Conservation (phyloP, 2,888 invertebrate species). For the Strigamia crassipes region DNA sequence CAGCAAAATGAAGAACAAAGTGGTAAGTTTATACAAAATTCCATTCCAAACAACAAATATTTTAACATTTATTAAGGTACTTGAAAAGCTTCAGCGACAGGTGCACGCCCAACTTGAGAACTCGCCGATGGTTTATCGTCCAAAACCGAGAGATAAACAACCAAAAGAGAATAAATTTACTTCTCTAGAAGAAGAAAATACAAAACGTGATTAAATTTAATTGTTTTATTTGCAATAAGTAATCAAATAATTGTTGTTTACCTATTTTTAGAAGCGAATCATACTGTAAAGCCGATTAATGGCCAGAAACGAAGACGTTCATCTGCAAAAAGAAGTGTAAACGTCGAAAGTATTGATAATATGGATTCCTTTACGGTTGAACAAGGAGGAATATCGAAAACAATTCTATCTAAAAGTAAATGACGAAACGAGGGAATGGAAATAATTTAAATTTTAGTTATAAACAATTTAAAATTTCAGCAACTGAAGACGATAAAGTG, state of each 20-base stretch:
- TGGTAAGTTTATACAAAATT: neutral
- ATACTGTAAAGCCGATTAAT: neutral
- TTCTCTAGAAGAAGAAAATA: neutral
- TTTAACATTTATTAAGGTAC: neutral
- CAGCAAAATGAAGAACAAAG: neutral
- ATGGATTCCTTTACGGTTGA: neutral
- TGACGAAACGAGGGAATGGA: neutral
- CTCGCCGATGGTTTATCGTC: conserved; percentile 3
- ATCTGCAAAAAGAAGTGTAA: neutral
- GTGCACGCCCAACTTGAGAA: neutral
- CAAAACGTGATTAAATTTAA: neutral
- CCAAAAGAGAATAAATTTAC: neutral
- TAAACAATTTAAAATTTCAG: neutral
- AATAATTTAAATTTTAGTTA: neutral
- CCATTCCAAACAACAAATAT: neutral
- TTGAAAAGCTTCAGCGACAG: neutral
- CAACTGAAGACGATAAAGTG: neutral
- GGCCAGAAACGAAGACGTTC: neutral
- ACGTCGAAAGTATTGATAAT: neutral
- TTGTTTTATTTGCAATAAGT: neutral
- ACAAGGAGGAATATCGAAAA: neutral
- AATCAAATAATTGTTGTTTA: neutral
- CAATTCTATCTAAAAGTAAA: neutral
- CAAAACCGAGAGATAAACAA: neutral
- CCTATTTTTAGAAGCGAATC: neutral